Base-by-base conservation (phyloP, 1,140 invertebrate genomes). In the Halyomorpha halys region DNA sequence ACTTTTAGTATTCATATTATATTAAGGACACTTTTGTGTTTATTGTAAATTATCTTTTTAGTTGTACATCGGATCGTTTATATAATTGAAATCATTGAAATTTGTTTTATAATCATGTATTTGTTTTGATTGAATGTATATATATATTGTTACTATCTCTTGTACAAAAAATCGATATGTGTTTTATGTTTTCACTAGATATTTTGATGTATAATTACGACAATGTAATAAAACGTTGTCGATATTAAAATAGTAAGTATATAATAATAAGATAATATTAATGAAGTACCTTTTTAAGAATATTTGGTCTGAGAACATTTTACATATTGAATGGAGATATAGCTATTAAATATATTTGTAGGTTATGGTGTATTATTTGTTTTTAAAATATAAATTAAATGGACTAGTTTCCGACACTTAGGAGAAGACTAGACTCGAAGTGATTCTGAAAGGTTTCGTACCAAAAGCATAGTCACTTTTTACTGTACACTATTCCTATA, bases 351-450 rank as follows among this genome's bases (percentile, higher is more conserved):
- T 60, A 60, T 61, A 61, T 61, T 61, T 61, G 44, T 61, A 47
- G 60, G 18, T 56, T 56, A 56, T 56, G 53, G 53, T 61, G 25
- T 61, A n/a, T 44, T n/a, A 39, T 61, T 27, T 51, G 16, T 63
- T 27, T 63, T 18, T 23, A 15, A 16, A 19, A 53, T 53, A 53
- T 63, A 25, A 53, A 5, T 49, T 14, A 54, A 63, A 54, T 61
- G 51, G 62, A 44, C 39, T 63, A 44, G 30, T 63, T 49, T 63
- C 54, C 56, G 49, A 60, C 44, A 59, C 39, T 65, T 65, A 60
- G 54, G 63, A 65, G 63, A 60, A 65, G 45, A 30, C 56, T 65
- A 60, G 56, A 65, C 63, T 65, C 44, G 60, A 60, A 53, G 61
- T 62, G 61, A 49, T 62, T 45, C 45, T 49, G 16, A 18, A 44